Base-by-base conservation (phyloP, 2,888 invertebrate species). In the Pimpla rufipes region DNA sequence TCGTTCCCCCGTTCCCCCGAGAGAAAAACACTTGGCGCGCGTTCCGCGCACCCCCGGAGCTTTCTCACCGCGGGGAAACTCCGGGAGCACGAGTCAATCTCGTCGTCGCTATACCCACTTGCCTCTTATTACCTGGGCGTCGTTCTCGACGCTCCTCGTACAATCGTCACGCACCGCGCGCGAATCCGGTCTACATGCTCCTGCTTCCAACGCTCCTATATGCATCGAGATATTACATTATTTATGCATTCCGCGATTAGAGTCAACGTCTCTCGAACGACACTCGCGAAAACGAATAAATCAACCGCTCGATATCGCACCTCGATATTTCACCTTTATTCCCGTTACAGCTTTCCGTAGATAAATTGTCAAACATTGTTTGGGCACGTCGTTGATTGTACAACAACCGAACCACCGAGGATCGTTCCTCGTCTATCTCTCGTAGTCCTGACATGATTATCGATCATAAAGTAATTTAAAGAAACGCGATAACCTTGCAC, bases 91-190 rank as follows among this genome's bases (percentile, higher is more conserved):
- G 67, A 77, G 71, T 76, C 62, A 45, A 74, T 78, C 78, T 42
- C 45, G 37, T 42, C 47, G 40, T 57, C 47, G 29, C 21, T 18
- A 68, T 66, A 45, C 47, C 23, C 47, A 50, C 62, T 47, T 50
- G 57, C 35, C 50, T 35, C 57, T 57, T n/a, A 57, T 57, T n/a
- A 57, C 29, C 29, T 35, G n/a, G 35, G n/a, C 57, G 57, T 29
- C 29, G 10, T 2, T 23, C 21, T 3, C 23, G 1, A 55, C 21
- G 5, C 55, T 23, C 10, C 57, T 29, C 57, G n/a, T 57, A 52
- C 40, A 74, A 35, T 74, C 79, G 74, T 57, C 79, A 79, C 79
- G 79, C 74, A 70, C 62, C 16, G 47, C 29, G 11, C 37, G 21
- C 6, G 4, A 23, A 29, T 2, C 16, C 16, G 11, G 29, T 18